Base-by-base conservation (phyloP, 2,797 vertebrate genomes). In the Acanthornis magna region DNA sequence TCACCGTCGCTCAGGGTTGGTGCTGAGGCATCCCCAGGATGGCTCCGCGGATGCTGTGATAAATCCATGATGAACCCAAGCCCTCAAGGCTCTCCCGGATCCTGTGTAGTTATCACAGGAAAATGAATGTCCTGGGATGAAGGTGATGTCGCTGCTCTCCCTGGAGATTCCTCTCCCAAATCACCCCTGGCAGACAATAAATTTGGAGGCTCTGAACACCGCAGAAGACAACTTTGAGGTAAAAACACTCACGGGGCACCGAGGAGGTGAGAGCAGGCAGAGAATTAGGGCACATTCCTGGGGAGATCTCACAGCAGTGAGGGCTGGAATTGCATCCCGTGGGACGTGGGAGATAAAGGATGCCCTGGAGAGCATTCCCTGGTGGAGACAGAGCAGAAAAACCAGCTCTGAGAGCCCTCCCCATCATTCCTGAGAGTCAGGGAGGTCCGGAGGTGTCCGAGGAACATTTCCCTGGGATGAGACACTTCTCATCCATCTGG, bases 1-100 rank as follows among this genome's bases (percentile, higher is more conserved):
- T 26, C 16, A 11, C 13, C 13, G 4, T 23, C 9, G 0, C 53
- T 48, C 5, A 0, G 53, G 11, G 23, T 36, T 32, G 63, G 34
- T 9, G 25, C 7, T 29, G 38, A 42, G 43, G 45, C 38, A 38
- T 38, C 11, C 38, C 11, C 80, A 8, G 45, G 4, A 5, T 21
- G 42, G 83, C 61, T 38, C 38, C 38, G 38, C 11, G 38, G 38
- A 38, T 38, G 36, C 61, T 2, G 2, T 16, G 61, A 47, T 36
- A 38, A 75, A 82, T 47, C 23, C 50, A 25, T 12, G 8, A 4
- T 3, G 27, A 72, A 16, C 11, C 58, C 4, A 15, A 80, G 38
- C 36, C 47, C 36, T 77, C 11, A 10, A 48, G 62, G 61, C 17
- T n/a, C 2, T 16, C 6, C 4, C n/a, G 67, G 54, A 6, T 32